Evolutionary conservation across 92 coral and sea anemone genomes (phyloP).

Genomic region (Isaurus tuberculatus): DNA sequence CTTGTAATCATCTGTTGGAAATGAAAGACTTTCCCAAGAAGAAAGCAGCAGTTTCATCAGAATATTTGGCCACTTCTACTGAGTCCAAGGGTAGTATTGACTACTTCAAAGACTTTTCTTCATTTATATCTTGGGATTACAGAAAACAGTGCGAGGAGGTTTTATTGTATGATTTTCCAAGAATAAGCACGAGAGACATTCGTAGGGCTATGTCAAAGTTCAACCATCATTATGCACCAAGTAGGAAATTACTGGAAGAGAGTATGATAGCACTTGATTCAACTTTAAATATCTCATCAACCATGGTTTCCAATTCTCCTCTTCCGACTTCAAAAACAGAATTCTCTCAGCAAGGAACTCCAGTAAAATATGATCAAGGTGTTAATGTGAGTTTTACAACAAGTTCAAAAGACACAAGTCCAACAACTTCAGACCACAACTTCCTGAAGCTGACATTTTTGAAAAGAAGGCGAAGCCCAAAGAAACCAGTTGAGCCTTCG

Average conservation of each 20-base stretch:
- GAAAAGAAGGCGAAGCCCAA: constrained; percentile 49
- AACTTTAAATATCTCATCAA: background rate
- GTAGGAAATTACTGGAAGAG: constrained; percentile 81
- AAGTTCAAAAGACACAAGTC: background rate
- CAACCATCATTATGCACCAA: constrained; percentile 85
- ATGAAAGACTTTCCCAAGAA: constrained; percentile 66
- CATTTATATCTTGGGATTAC: constrained; percentile 39
- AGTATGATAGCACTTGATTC: constrained; percentile 49
- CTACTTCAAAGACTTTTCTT: constrained; percentile 75
- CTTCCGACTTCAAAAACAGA: constrained; percentile 21
- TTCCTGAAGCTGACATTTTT: constrained; percentile 47
- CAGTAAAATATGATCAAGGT: background rate
- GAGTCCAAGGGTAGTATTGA: constrained; percentile 43
- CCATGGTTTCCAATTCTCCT: constrained; percentile 18
- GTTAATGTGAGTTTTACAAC: background rate
- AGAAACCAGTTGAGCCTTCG: background rate
- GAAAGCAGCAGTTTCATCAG: background rate
- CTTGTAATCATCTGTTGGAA: constrained; percentile 74
- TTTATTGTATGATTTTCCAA: constrained; percentile 83
- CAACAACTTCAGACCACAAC: background rate
- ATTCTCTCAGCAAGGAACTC: background rate
- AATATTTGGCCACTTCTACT: background rate
- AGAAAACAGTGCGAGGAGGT: constrained; percentile 59
- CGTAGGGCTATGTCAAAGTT: constrained; percentile 58
- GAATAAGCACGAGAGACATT: constrained; percentile 64